Conservation (phyloP, 2,797 vertebrate genomes). For the Lindbergichthys nudifrons region DNA sequence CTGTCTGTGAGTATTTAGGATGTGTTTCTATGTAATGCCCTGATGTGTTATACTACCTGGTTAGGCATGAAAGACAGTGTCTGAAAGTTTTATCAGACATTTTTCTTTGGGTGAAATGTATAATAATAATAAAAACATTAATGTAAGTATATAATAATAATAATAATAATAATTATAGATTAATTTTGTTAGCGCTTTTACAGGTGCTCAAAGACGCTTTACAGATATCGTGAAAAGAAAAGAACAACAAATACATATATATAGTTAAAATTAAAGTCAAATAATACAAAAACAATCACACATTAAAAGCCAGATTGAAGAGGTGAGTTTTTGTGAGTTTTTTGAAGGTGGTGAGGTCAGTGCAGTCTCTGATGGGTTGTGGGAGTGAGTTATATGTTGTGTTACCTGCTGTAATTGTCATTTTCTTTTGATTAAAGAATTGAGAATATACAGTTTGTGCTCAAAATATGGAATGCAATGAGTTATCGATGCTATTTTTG, state of each 20-base stretch:
- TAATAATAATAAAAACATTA: background rate
- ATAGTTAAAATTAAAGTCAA: too few relatives aligned
- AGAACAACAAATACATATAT: too few relatives aligned
- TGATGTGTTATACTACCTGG: constrained; percentile 23
- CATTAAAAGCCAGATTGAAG: too few relatives aligned
- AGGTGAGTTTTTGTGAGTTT: too few relatives aligned
- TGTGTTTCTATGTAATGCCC: constrained; percentile 11
- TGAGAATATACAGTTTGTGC: background rate
- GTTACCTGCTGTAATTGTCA: background rate
- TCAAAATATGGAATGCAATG: background rate
- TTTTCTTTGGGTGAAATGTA: background rate
- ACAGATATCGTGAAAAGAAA: too few relatives aligned
- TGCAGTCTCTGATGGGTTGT: too few relatives aligned
- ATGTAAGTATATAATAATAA: background rate
- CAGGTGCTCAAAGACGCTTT: too few relatives aligned
- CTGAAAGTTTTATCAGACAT: background rate
- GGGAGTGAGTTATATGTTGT: too few relatives aligned
- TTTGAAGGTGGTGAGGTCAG: too few relatives aligned
- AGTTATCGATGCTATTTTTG: background rate
- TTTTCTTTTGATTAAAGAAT: background rate
- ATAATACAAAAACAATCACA: too few relatives aligned
- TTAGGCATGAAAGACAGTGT: background rate
- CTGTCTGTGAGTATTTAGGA: constrained; percentile 39
- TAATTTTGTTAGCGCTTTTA: too few relatives aligned
- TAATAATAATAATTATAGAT: too few relatives aligned